A percentile compares a stretch with the other conserved stretches of the same genome.
phyloP scores from a whole-genome alignment of 2,113 vertebrate genomes.

The Erinaceus europaeus region DNA sequence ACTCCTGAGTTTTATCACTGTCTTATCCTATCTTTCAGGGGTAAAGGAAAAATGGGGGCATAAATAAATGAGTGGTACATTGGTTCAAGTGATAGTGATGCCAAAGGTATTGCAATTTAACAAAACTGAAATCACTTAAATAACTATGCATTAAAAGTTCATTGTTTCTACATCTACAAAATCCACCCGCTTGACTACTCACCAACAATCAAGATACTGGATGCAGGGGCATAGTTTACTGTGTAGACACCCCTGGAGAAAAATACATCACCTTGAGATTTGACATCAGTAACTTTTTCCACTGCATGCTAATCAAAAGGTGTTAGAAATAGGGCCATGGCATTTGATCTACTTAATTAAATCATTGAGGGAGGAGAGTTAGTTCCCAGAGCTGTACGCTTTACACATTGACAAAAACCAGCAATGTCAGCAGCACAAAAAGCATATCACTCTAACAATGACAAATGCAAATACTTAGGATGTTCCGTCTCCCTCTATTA shows the following conservation, averaged over 20 bases:
- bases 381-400: neutral
- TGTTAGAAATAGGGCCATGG: constrained; percentile 35
- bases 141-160: neutral
- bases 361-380: constrained; percentile 26
- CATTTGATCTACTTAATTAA: constrained; percentile 66
- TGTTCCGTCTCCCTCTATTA: neutral
- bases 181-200: neutral
- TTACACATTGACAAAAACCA: constrained; percentile 37
- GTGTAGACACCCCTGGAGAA: neutral
- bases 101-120: neutral
- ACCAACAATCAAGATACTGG: neutral
- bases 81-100: neutral
- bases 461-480: neutral
- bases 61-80: too few relatives aligned
- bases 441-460: neutral
- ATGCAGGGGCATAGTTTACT: neutral
- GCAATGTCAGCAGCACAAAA: neutral
- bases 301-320: constrained; percentile 48
- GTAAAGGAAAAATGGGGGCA: too few relatives aligned
- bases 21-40: too few relatives aligned
- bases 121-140: neutral
- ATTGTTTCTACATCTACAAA: constrained; percentile 24
- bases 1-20: neutral
- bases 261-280: constrained; percentile 47
- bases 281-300: constrained; percentile 52